These are phyloP conservation scores for Hyles lineata DNA, from an alignment of 2,888 invertebrate genomes.

Conservation along the genomic window DNA sequence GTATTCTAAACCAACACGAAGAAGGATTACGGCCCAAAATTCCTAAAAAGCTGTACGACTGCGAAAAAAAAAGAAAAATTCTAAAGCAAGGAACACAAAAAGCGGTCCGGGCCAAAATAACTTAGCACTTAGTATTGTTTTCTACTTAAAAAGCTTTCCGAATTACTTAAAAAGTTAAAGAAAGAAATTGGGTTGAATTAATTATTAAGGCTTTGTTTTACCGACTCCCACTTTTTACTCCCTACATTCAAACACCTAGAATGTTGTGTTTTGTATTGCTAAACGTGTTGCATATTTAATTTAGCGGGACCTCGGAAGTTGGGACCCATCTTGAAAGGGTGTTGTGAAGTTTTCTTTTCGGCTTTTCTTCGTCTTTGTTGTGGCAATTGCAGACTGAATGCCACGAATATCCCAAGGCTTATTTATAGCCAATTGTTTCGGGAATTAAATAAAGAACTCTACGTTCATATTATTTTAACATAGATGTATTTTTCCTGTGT, in stretches of 20 bases:
- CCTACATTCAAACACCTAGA: constrained; percentile 16
- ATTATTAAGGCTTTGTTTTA: constrained; percentile 49
- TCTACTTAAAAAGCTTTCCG: constrained; percentile 65
- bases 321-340: neutral
- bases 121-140: constrained; percentile 67
- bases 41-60: constrained; percentile 33
- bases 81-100: constrained; percentile 39
- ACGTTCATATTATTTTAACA: too few species aligned
- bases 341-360: too few species aligned
- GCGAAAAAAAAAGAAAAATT: constrained; percentile 39
- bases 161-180: constrained; percentile 71
- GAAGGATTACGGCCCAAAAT: constrained; percentile 26
- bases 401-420: too few species aligned
- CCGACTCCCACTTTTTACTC: constrained; percentile 26
- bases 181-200: constrained; percentile 62
- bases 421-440: neutral
- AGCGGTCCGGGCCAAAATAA: constrained; percentile 44
- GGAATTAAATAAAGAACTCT: too few species aligned
- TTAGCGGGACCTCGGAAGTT: neutral
- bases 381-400: neutral
- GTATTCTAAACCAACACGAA: neutral
- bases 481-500: too few species aligned
- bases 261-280: constrained; percentile 15
- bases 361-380: neutral
- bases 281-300: constrained; percentile 14